Evolutionary conservation across 1,140 invertebrate genomes (phyloP).

Genomic region (Caenorhabditis inopinata): DNA sequence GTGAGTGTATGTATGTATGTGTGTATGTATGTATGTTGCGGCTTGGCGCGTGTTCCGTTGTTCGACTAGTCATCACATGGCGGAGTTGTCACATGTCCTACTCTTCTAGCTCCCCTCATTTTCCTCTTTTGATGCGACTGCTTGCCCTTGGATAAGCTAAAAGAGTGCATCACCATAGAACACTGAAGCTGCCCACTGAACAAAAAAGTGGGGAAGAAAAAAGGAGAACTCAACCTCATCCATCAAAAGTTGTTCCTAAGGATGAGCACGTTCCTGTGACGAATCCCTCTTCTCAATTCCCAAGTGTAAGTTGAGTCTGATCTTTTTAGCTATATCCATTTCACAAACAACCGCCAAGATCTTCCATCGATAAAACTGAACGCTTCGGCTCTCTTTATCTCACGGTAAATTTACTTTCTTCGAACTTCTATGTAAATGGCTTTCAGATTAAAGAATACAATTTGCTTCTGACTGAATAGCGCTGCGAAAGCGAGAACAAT

Average conservation of each 20-base stretch:
- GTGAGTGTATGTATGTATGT: background rate
- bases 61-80: slow-evolving; percentile 26
- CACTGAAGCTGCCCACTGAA: background rate
- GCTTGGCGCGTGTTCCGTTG: slow-evolving; percentile 19
- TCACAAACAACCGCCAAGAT: background rate
- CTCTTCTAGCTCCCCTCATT: background rate
- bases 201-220: background rate
- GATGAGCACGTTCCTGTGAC: background rate
- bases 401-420: background rate
- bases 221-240: slow-evolving; percentile 22
- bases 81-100: slow-evolving; percentile 23
- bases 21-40: slow-evolving; percentile 1
- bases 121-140: background rate
- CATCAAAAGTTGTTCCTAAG: slow-evolving; percentile 27
- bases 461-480: no score
- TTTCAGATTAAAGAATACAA: no score
- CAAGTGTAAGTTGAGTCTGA: background rate
- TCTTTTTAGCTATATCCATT: background rate
- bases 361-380: background rate
- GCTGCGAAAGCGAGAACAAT: no score
- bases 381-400: background rate
- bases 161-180: slow-evolving; percentile 14
- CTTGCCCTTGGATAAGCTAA: background rate
- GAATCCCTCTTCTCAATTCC: background rate
- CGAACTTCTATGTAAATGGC: background rate